phyloP scores from a whole-genome alignment of 2,888 invertebrate species.

The Drosophila yooni region DNA sequence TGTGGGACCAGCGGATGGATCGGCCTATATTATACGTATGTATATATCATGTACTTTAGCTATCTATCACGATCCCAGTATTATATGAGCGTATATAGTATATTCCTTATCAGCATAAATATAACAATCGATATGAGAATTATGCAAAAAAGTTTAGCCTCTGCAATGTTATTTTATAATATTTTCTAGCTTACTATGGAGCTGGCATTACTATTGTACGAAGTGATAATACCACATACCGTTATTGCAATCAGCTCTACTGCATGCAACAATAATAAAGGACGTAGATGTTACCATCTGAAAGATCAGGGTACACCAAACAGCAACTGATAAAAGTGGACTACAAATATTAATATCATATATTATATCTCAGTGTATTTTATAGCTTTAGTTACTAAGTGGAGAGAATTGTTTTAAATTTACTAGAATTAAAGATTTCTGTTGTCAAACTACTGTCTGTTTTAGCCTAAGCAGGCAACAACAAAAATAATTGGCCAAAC shows the following conservation, averaged over 20 bases:
- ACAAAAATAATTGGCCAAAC: conserved; percentile 64
- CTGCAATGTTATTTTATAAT: not conserved
- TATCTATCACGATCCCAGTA: not conserved
- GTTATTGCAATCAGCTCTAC: conserved; percentile 82
- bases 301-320: conserved; percentile 46
- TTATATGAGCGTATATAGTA: not conserved
- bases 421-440: conserved; percentile 13
- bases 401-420: conserved; percentile 28
- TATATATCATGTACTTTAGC: not conserved
- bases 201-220: conserved; percentile 92
- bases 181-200: conserved; percentile 90
- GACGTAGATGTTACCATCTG: not conserved
- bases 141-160: not conserved
- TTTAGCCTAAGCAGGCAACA: conserved; percentile 15
- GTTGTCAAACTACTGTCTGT: conserved; percentile 50
- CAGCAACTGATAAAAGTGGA: conserved; percentile 67
- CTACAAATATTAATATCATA: conserved; percentile 16
- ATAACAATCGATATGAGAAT: not conserved
- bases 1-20: conserved; percentile 97
- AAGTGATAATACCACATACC: conserved; percentile 94
- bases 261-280: conserved; percentile 53
- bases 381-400: conserved; percentile 45
- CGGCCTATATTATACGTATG: conserved; percentile 92
- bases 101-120: not conserved
- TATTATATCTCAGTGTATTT: conserved; percentile 25